Conservation (phyloP, 2,888 invertebrate genomes). For the Eucera pruinosa region DNA sequence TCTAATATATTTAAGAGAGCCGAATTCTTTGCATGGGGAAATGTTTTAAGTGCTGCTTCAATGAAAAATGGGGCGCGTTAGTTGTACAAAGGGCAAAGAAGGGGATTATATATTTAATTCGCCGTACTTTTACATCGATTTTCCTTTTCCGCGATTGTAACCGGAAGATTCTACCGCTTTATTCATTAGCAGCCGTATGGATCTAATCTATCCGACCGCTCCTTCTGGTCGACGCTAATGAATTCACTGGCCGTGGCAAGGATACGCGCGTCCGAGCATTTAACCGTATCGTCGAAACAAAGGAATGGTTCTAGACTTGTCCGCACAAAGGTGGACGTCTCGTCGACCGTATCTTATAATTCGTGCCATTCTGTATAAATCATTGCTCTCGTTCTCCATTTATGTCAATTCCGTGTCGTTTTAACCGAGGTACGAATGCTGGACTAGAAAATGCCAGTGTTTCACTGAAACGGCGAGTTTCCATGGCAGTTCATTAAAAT, state of each 20-base stretch:
- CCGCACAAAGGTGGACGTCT: slow-evolving; percentile 27
- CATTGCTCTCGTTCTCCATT: slow-evolving; percentile 3
- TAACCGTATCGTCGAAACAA: slow-evolving; percentile 43
- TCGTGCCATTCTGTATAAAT: slow-evolving; percentile 28
- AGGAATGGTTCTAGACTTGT: slow-evolving; percentile 1
- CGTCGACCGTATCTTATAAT: slow-evolving; percentile 27
- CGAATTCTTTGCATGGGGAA: no score
- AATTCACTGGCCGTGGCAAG: slow-evolving; percentile 12
- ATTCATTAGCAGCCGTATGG: slow-evolving; percentile 15
- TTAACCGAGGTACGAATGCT: background rate
- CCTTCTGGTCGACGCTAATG: slow-evolving; percentile 15
- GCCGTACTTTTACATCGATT: background rate
- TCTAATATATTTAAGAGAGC: no score
- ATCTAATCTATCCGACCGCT: background rate
- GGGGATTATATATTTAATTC: slow-evolving; percentile 13
- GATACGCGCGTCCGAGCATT: slow-evolving; percentile 28
- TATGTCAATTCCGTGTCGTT: slow-evolving; percentile 9
- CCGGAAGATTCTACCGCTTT: slow-evolving; percentile 2
- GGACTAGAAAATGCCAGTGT: no score
- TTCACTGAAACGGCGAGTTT: no score
- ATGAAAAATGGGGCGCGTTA: slow-evolving; percentile 12
- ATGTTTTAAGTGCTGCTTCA: slow-evolving; percentile 52
- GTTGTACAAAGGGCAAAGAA: background rate
- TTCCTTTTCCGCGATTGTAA: background rate
- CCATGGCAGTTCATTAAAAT: no score